Percentiles rank a stretch among this genome's conserved stretches.
Conservation (phyloP, 2,113 vertebrate species). For the Lasiurus borealis region DNA sequence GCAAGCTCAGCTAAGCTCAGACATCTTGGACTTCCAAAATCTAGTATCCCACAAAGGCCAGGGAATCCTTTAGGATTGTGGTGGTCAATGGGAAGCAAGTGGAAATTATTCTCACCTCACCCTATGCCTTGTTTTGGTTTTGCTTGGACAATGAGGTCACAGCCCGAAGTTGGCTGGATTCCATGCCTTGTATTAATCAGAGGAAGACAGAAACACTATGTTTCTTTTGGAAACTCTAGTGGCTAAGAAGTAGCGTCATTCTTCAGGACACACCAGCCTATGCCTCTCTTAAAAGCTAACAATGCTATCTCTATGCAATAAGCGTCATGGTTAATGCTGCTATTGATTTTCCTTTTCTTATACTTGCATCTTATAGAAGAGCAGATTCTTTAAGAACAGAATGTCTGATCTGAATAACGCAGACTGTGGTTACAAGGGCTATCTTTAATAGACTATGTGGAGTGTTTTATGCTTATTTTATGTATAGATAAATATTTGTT, state of each 20-base stretch:
- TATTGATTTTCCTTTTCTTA: constrained; percentile 37
- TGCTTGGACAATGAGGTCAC: not conserved
- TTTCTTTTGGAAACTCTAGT: not conserved
- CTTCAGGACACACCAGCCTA: not conserved
- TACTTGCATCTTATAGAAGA: constrained; percentile 28
- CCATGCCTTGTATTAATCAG: not conserved
- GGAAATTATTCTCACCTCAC: not conserved
- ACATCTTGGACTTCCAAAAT: constrained; percentile 86
- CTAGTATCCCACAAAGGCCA: constrained; percentile 88
- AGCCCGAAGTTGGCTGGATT: not conserved
- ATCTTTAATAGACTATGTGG: not conserved
- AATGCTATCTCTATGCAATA: not conserved
- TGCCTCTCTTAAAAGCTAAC: not conserved
- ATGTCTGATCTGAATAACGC: constrained; percentile 35
- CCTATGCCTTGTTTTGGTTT: not conserved
- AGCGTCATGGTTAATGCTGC: not conserved
- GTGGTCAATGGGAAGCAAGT: not conserved
- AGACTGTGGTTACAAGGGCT: not conserved
- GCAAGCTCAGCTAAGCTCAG: constrained; percentile 86
- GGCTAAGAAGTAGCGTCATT: not conserved
- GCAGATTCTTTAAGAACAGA: not conserved
- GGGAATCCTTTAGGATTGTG: constrained; percentile 21
- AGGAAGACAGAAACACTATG: not conserved
- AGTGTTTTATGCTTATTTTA: not conserved
- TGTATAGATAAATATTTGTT: not conserved